Base-by-base conservation (phyloP, 2,113 vertebrate genomes). In the Phasianus colchicus region DNA sequence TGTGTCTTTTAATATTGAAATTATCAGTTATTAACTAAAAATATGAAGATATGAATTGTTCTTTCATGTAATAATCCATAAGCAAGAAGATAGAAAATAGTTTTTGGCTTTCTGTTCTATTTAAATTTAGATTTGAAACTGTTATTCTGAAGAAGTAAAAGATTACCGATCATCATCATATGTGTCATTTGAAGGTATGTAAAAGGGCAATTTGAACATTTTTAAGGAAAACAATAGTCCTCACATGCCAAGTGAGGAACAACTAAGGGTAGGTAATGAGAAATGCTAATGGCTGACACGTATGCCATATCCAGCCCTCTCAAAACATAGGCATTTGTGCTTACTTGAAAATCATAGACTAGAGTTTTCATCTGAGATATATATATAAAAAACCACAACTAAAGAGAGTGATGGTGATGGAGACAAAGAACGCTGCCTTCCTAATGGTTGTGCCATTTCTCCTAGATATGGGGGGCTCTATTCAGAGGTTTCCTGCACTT, bases 1-100 rank as follows among this genome's bases (percentile, higher is more conserved):
- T 72, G 40, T 14, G 55, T 86, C 25, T 92, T 95, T 52, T 78
- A 64, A 47, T 75, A 93, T 90, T 76, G 81, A 93, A 90, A 71
- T 43, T 45, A 47, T 55, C 81, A 50, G 71, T 64, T 22, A 54
- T 82, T 75, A 93, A 83, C 47, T 84, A 78, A 89, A 89, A 63
- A 42, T 80, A 81, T 70, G 85, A 58, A 84, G 86, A n/a, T 21
- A 82, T 78, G 61, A 47, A 13, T 25, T 78, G 86, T 92, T 90
- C 76, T 71, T 29, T 90, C 71, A 92, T 74, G 67, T 55, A 87
- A 73, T 17, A 84, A 30, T 83, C 76, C 78, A 63, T 64, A 47
- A 65, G 52, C 16, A 89, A 27, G 15, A 30, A 82, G 73, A 83
- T 57, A 52, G 11, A 72, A 54, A 90, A 82, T 84, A 63, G 36